A percentile compares a stretch with the other conserved stretches of the same genome.
phyloP scores from a whole-genome alignment of 2,888 invertebrate genomes.

The Drosophila subsilvestris region DNA sequence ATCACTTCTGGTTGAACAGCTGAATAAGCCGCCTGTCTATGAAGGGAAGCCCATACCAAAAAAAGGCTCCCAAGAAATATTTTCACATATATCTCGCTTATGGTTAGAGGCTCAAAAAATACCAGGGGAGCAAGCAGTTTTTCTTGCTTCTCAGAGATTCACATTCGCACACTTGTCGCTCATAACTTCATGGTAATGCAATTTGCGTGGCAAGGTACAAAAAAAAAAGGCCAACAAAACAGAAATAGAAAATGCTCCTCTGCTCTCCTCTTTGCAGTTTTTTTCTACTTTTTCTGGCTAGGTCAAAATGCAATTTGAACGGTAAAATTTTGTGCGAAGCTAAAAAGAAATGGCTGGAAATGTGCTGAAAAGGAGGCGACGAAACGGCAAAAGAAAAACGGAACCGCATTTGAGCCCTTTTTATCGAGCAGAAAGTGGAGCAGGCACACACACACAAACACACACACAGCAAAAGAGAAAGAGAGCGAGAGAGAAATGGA shows the following conservation, averaged over 20 bases:
- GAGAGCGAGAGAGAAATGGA: constrained; percentile 16
- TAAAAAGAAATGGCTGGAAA: constrained; percentile 61
- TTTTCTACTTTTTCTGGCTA: constrained; percentile 10
- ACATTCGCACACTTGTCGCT: constrained; percentile 76
- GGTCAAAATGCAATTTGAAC: constrained; percentile 51
- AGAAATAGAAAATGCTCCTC: constrained; percentile 61
- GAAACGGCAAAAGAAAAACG: constrained; percentile 61
- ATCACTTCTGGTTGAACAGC: constrained; percentile 36
- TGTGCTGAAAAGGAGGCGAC: constrained; percentile 67
- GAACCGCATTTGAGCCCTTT: constrained; percentile 77
- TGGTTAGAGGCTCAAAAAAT: constrained; percentile 20
- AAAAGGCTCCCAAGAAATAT: constrained; percentile 34
- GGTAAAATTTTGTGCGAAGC: constrained; percentile 47
- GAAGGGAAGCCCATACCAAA: constrained; percentile 45
- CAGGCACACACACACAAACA: constrained; percentile 19
- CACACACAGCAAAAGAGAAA: constrained; percentile 40
- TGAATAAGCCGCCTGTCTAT: constrained; percentile 59
- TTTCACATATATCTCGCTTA: constrained; percentile 28
- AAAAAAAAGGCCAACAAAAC: constrained; percentile 47
- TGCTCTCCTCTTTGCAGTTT: constrained; percentile 34
- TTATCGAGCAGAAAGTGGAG: constrained; percentile 67
- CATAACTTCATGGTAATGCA: constrained; percentile 66
- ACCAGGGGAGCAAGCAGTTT: constrained; percentile 12
- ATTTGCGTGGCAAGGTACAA: constrained; percentile 52
- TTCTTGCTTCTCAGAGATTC: constrained; percentile 50